These are phyloP conservation scores for Ammodytes dubius DNA, from an alignment of 2,113 vertebrate species.

Conservation along the genomic window DNA sequence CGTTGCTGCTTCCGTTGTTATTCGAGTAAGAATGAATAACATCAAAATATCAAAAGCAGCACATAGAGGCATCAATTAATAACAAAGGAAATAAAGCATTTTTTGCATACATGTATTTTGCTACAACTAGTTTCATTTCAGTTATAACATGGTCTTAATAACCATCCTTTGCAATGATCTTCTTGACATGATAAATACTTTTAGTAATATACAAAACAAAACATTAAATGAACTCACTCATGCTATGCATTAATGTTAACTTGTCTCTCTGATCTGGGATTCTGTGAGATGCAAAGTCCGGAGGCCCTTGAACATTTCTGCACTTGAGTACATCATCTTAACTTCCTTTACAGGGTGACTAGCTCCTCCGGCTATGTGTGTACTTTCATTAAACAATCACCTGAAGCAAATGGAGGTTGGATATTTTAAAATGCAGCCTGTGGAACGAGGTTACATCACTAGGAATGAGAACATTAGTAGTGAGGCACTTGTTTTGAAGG, in stretches of 20 bases:
- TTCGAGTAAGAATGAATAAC: slow-evolving; percentile 32
- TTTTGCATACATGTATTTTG: not conserved
- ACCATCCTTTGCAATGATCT: not conserved
- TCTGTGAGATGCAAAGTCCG: not conserved
- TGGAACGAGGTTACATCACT: not conserved
- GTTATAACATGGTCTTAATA: not conserved
- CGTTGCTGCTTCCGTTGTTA: slow-evolving; percentile 44
- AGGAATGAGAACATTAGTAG: not conserved
- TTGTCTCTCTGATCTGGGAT: not conserved
- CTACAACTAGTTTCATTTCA: not conserved
- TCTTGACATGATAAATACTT: not conserved
- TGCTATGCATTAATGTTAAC: not conserved
- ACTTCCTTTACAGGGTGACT: not conserved
- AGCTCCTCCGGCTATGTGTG: not conserved
- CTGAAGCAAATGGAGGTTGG: not conserved
- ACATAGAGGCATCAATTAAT: not conserved
- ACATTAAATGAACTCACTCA: not conserved
- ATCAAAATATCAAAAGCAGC: slow-evolving; percentile 8
- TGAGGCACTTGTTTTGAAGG: not conserved
- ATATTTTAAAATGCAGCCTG: not conserved
- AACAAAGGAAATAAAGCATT: not conserved
- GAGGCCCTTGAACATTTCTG: not conserved
- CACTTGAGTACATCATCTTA: not conserved
- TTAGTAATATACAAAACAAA: not conserved
- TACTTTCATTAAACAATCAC: too few species aligned